A percentile compares a stretch with the other conserved stretches of the same genome.
These are phyloP conservation scores for Reticulitermes speratus DNA, from an alignment of 1,140 invertebrate species.

Conservation along the genomic window DNA sequence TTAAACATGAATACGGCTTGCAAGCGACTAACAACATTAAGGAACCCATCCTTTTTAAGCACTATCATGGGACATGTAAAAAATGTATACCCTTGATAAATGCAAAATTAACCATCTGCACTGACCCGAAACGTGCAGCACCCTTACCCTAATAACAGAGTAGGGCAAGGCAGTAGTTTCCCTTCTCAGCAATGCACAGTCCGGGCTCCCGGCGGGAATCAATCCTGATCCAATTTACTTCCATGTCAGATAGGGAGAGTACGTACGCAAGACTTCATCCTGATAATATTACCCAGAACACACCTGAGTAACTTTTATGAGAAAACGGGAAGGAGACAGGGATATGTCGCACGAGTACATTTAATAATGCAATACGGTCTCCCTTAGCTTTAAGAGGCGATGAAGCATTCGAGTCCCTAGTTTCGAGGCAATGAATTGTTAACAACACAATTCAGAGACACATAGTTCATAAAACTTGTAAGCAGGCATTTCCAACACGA, in stretches of 20 bases:
- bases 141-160: neutral
- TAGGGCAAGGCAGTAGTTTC: neutral
- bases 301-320: slow-evolving; percentile 4
- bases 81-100: neutral
- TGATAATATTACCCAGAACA: neutral
- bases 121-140: neutral
- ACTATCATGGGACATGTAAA: neutral
- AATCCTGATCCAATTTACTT: slow-evolving; percentile 13
- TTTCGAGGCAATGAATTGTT: too few relatives aligned
- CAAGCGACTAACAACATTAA: neutral
- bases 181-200: neutral
- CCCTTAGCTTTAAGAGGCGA: neutral
- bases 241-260: slow-evolving; percentile 1
- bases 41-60: neutral
- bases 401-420: neutral
- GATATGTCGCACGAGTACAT: neutral
- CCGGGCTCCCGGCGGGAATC: neutral
- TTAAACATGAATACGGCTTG: neutral
- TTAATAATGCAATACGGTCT: neutral
- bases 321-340: neutral
- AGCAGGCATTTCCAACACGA: too few relatives aligned
- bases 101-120: neutral
- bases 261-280: neutral
- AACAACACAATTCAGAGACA: too few relatives aligned
- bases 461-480: too few relatives aligned